Percentiles rank a stretch among this genome's conserved stretches.
Evolutionary conservation across 2,797 vertebrate genomes (phyloP).

Genomic region (Esox lucius): DNA sequence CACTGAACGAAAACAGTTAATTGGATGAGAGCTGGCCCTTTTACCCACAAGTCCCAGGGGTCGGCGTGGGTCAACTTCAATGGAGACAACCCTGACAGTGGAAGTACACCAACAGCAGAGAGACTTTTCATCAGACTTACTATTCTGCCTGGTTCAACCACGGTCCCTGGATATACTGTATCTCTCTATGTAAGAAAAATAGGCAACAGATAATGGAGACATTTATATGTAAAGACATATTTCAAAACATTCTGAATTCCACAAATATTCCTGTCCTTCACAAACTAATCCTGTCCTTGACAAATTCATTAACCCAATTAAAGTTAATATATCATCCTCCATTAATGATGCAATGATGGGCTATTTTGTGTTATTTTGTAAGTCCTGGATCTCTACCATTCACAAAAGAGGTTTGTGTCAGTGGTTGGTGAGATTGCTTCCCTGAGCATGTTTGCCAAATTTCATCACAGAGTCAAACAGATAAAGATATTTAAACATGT

Average conservation of each 20-base stretch:
- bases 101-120: constrained; percentile 23
- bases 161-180: not conserved
- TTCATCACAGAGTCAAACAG: no score
- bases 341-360: no score
- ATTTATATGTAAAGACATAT: not conserved
- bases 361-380: no score
- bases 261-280: not conserved
- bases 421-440: no score
- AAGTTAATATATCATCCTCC: no score
- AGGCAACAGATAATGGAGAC: not conserved
- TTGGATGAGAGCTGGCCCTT: constrained; percentile 51
- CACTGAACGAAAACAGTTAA: constrained; percentile 47
- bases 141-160: not conserved
- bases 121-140: not conserved
- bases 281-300: not conserved
- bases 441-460: no score
- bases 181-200: not conserved
- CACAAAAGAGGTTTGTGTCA: no score
- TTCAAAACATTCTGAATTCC: not conserved
- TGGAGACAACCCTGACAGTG: constrained; percentile 30
- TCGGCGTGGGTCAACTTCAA: constrained; percentile 44
- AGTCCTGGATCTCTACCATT: no score
- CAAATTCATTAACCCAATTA: not conserved
- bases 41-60: constrained; percentile 51
- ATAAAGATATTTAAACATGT: no score